Evolutionary conservation across 2,888 invertebrate genomes (phyloP).

Genomic region (Orchesellides sinensis): DNA sequence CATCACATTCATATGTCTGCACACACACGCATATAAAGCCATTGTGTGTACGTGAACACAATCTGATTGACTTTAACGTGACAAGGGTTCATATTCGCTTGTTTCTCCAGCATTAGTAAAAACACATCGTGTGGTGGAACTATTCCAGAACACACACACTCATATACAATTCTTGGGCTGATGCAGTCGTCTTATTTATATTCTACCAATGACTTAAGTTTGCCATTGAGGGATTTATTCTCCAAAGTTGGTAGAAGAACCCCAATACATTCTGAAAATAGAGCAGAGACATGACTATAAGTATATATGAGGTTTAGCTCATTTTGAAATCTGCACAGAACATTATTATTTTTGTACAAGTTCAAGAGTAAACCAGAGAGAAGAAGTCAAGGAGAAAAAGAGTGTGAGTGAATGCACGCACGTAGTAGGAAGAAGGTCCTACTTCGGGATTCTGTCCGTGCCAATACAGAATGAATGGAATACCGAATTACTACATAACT

Average conservation of each 20-base stretch:
- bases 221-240: constrained; percentile 55
- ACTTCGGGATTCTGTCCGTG: constrained; percentile 50
- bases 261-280: neutral
- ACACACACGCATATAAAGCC: constrained; percentile 11
- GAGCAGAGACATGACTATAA: neutral
- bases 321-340: neutral
- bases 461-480: constrained; percentile 48
- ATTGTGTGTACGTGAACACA: constrained; percentile 65
- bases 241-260: neutral
- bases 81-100: constrained; percentile 62
- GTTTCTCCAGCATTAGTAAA: constrained; percentile 23
- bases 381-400: neutral
- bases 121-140: neutral
- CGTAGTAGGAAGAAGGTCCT: constrained; percentile 5
- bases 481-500: constrained; percentile 43
- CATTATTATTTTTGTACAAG: neutral
- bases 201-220: constrained; percentile 58
- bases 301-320: neutral
- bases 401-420: constrained; percentile 28
- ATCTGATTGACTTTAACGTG: constrained; percentile 69
- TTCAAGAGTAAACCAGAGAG: constrained; percentile 1
- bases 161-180: neutral
- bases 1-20: constrained; percentile 6
- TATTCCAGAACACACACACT: neutral
- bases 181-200: constrained; percentile 41